Conservation (phyloP, 2,797 vertebrate genomes). For the Thunnus albacares region DNA sequence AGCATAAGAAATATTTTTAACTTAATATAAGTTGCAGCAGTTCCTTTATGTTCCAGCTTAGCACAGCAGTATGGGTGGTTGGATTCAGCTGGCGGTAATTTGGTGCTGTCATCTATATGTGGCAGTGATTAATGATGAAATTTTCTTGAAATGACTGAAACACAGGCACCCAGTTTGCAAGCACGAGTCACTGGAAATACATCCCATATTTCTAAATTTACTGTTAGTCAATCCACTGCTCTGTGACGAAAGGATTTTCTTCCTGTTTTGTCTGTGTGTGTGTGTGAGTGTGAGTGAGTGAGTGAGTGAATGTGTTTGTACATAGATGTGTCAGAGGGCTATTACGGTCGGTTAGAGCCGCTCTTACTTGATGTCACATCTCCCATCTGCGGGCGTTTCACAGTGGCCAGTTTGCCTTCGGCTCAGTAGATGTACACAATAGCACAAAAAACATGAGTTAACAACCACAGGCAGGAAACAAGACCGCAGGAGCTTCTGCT, state of each 20-base stretch:
- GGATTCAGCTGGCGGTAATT: slow-evolving; percentile 14
- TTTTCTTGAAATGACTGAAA: slow-evolving; percentile 52
- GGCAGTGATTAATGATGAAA: slow-evolving; percentile 62
- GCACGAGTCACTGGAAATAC: slow-evolving; percentile 34
- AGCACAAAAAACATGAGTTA: slow-evolving; percentile 40
- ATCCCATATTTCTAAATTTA: slow-evolving; percentile 50
- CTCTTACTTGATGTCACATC: slow-evolving; percentile 70
- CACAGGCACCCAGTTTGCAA: slow-evolving; percentile 16
- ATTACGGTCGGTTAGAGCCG: slow-evolving; percentile 68
- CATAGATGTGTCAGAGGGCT: slow-evolving; percentile 67
- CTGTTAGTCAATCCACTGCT: slow-evolving; percentile 35
- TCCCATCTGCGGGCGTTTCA: slow-evolving; percentile 58
- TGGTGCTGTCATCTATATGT: slow-evolving; percentile 33
- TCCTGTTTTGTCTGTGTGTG: slow-evolving; percentile 38
- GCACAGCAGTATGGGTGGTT: slow-evolving; percentile 11
- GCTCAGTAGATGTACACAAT: slow-evolving; percentile 51
- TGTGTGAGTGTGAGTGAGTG: slow-evolving; percentile 20
- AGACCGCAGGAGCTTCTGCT: slow-evolving; percentile 23
- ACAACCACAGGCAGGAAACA: slow-evolving; percentile 40
- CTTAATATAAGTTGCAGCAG: slow-evolving; percentile 68
- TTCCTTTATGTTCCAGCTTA: slow-evolving; percentile 32
- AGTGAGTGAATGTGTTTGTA: slow-evolving; percentile 39
- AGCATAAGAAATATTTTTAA: slow-evolving; percentile 37
- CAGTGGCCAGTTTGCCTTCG: slow-evolving; percentile 44
- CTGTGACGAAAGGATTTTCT: slow-evolving; percentile 50